These are phyloP conservation scores for Keiferia lycopersicella DNA, from an alignment of 2,888 invertebrate genomes.

Conservation along the genomic window DNA sequence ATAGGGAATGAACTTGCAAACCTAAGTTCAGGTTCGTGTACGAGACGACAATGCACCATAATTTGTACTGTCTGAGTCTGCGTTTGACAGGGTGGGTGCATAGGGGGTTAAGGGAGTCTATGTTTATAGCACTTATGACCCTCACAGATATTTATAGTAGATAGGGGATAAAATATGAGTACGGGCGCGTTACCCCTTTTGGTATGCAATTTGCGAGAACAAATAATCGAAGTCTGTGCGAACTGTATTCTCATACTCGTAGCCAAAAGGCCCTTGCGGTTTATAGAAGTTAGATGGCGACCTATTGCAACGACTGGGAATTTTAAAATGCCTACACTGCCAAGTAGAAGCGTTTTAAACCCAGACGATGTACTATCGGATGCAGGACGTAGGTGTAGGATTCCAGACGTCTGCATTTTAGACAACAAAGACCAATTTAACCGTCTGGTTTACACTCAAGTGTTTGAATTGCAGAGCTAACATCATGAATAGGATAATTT, in stretches of 20 bases:
- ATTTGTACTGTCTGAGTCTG: slow-evolving; percentile 14
- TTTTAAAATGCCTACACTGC: not conserved
- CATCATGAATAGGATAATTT: too few species aligned
- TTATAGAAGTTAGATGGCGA: not conserved
- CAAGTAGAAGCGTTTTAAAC: not conserved
- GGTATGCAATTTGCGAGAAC: not conserved
- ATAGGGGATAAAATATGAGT: not conserved
- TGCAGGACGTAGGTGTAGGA: not conserved
- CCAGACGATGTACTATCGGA: not conserved
- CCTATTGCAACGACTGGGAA: not conserved
- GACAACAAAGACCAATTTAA: slow-evolving; percentile 11
- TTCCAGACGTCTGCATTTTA: not conserved
- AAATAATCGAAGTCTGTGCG: not conserved
- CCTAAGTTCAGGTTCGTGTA: slow-evolving; percentile 2
- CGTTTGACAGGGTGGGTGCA: slow-evolving; percentile 1
- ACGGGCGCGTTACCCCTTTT: not conserved
- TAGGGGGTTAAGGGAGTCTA: not conserved
- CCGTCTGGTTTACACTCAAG: not conserved
- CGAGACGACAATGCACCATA: slow-evolving; percentile 27
- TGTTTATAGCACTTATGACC: slow-evolving; percentile 7
- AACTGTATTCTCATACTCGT: not conserved
- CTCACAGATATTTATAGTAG: not conserved
- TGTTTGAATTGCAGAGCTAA: too few species aligned
- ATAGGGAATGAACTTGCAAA: slow-evolving; percentile 14
- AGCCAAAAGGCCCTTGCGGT: not conserved